Evolutionary conservation across 2,888 invertebrate species (phyloP), one percentile per base, ranked within the genome.

Genomic region (Dendrolimus houi): DNA sequence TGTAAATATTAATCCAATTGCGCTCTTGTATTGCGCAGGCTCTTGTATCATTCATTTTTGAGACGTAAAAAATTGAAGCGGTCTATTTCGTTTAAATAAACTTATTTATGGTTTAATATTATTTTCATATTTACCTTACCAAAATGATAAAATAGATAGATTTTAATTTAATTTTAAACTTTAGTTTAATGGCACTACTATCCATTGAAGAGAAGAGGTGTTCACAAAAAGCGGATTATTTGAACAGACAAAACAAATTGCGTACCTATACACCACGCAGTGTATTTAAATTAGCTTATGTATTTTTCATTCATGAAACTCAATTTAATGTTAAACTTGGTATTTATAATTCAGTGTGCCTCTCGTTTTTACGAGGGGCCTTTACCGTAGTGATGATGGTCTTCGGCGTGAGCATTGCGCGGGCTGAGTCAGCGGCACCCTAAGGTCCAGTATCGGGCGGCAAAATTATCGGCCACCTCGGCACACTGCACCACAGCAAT

Each of bases 401-500:
- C 57, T 60, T 62, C 62, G 62, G 59, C 58, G 53, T 60, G n/a
- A 57, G 41, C 52, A 41, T 53, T 41, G 55, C 14, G 59, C 54
- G 53, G 54, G 41, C 57, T 76, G 74, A 77, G 61, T 78, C 75
- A 74, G 61, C 62, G 58, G 59, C 60, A 61, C 64, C 71, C 66
- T 72, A 77, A 74, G 81, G 79, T 75, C 69, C 63, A 71, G 71
- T 74, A 77, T 77, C 71, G 75, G 69, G 60, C 71, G 71, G 71
- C 79, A 68, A 64, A 72, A 74, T 77, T 81, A 82, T 82, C 70
- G 80, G 82, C 77, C 85, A 79, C 72, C 72, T 85, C 87, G 90
- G 91, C 91, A 91, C 91, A 91, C 91, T 90, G 91, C 91, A 91
- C 91, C 78, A 90, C 83, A 77, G 74, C 73, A 72, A 74, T 77